phyloP scores from a whole-genome alignment of 2,888 invertebrate genomes.

The Eurois occulta region DNA sequence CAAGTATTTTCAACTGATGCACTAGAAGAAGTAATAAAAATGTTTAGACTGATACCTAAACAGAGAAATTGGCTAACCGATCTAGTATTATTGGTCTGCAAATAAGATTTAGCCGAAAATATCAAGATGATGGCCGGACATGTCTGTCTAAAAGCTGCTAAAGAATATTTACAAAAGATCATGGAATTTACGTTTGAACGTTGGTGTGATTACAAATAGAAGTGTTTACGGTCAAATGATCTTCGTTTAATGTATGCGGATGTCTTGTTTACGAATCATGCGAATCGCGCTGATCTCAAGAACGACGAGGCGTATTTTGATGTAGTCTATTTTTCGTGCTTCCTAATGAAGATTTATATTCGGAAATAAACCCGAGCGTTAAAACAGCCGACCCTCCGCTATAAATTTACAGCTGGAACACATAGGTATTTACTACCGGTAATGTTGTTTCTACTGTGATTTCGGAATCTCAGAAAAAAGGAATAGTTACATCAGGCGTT shows the following conservation, averaged over 20 bases:
- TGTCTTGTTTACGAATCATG: conserved; percentile 43
- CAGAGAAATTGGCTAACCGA: conserved; percentile 22
- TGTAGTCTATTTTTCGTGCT: conserved; percentile 41
- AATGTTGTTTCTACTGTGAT: conserved; percentile 24
- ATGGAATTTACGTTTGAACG: conserved; percentile 9
- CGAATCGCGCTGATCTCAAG: conserved; percentile 1
- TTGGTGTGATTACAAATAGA: conserved; percentile 46
- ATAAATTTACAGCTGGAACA: conserved; percentile 38
- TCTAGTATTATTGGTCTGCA: not conserved
- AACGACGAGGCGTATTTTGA: conserved; percentile 26
- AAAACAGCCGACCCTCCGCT: conserved; percentile 30
- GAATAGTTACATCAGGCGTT: not conserved
- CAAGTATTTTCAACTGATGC: not conserved
- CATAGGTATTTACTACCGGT: conserved; percentile 16
- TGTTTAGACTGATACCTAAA: conserved; percentile 22
- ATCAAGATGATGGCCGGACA: conserved; percentile 30
- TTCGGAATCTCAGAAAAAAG: not conserved
- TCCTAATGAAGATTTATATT: conserved; percentile 50
- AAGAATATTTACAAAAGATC: conserved; percentile 10
- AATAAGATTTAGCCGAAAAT: conserved; percentile 25
- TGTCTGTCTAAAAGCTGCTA: conserved; percentile 1
- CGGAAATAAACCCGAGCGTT: conserved; percentile 43
- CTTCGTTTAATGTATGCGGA: conserved; percentile 36
- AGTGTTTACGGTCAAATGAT: conserved; percentile 41
- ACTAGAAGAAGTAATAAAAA: conserved; percentile 27